Percentiles rank a stretch among this genome's conserved stretches.
phyloP scores from a whole-genome alignment of 2,797 vertebrate species.

The Coccyzus lansbergi region DNA sequence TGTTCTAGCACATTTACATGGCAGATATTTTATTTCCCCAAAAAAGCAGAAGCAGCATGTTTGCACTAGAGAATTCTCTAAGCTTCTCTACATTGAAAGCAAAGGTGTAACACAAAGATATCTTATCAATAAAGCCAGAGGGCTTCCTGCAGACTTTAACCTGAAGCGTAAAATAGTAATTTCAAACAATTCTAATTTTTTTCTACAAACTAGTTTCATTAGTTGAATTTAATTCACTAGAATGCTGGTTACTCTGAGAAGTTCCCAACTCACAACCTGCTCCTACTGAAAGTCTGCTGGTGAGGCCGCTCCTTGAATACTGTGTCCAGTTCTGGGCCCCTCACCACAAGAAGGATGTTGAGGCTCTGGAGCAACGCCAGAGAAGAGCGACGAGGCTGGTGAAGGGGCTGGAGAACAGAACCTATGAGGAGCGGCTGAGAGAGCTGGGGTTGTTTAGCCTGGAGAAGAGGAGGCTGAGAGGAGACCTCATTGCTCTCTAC shows the following conservation, averaged over 20 bases:
- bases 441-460: no score
- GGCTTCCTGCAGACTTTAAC: neutral
- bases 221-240: conserved; percentile 24
- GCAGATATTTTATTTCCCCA: neutral
- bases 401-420: no score
- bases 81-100: neutral
- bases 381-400: no score
- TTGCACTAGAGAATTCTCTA: neutral
- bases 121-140: neutral
- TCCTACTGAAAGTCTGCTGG: neutral
- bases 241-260: conserved; percentile 18
- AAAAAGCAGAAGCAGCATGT: neutral
- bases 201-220: neutral
- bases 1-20: neutral
- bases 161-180: neutral
- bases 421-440: no score
- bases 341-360: no score
- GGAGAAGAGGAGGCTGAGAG: no score
- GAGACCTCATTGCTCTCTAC: no score
- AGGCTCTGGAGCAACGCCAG: no score
- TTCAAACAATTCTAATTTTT: conserved; percentile 16
- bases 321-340: no score
- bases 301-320: no score
- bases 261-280: conserved; percentile 48
- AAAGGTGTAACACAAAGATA: neutral